Evolutionary conservation across 2,888 invertebrate genomes (phyloP).

Genomic region (Rapana venosa): DNA sequence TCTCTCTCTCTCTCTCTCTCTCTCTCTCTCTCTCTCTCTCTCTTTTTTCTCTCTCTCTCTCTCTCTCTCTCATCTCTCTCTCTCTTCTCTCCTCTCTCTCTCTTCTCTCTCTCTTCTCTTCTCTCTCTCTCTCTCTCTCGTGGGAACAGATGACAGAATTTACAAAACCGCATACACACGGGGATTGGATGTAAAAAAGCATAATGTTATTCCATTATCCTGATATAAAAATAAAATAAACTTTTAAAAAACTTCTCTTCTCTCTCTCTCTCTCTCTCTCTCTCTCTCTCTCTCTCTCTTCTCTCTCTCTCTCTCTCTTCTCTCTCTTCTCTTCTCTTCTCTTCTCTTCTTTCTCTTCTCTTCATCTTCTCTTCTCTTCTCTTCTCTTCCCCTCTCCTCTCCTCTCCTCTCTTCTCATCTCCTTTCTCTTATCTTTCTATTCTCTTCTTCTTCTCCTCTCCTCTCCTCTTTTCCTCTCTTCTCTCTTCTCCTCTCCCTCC

Average conservation of each 20-base stretch:
- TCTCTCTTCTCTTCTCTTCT: not conserved
- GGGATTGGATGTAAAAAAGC: too few species aligned
- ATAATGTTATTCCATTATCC: not conserved
- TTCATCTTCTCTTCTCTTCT: too few species aligned
- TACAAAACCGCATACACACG: too few species aligned
- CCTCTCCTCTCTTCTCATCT: not conserved
- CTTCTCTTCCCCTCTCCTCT: not conserved
- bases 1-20: too few species aligned
- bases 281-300: slow-evolving; percentile 1
- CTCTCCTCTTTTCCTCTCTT: not conserved
- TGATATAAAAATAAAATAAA: not conserved
- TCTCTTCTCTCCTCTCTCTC: too few species aligned
- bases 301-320: too few species aligned
- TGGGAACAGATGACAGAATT: too few species aligned
- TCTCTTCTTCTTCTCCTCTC: not conserved
- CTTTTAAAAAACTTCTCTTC: not conserved
- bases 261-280: not conserved
- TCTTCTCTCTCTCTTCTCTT: not conserved
- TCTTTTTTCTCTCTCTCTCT: too few species aligned
- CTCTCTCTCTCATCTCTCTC: too few species aligned
- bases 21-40: too few species aligned
- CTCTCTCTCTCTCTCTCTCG: not conserved
- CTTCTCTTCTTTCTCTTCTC: not conserved
- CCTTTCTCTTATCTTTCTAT: not conserved
- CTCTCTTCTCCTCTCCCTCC: not conserved